Evolutionary conservation across 2,888 invertebrate genomes (phyloP).

Genomic region (Norana najaformis): DNA sequence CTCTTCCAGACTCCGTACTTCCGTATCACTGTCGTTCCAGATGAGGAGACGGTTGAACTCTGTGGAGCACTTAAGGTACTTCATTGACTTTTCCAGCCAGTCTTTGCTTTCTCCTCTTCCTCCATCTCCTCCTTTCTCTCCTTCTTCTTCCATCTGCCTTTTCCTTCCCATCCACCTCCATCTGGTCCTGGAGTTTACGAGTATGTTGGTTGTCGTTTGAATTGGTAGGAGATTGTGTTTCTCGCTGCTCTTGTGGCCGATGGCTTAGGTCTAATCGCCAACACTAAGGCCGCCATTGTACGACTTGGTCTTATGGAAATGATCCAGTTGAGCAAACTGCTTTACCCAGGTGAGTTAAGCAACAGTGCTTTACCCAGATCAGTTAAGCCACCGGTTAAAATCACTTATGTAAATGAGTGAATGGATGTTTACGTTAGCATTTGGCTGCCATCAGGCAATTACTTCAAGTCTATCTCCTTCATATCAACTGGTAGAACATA

Average conservation of each 20-base stretch:
- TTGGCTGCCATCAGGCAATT: too few relatives aligned
- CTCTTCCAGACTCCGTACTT: constrained; percentile 93
- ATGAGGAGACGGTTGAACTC: constrained; percentile 94
- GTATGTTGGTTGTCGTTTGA: not conserved
- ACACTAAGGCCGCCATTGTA: constrained; percentile 97
- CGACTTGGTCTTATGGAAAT: constrained; percentile 97
- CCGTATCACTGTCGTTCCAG: constrained; percentile 88
- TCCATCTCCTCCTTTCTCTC: too few relatives aligned
- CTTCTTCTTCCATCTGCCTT: too few relatives aligned
- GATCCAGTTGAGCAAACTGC: constrained; percentile 85
- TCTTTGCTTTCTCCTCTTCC: too few relatives aligned
- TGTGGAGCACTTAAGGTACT: constrained; percentile 94
- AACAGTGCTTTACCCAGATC: constrained; percentile 47
- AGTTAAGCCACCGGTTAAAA: not conserved
- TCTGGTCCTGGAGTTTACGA: not conserved
- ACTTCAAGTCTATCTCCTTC: too few relatives aligned
- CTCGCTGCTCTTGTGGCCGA: constrained; percentile 97
- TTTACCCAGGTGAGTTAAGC: constrained; percentile 51
- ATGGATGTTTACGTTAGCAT: too few relatives aligned
- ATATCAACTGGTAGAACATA: too few relatives aligned
- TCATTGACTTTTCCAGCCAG: too few relatives aligned
- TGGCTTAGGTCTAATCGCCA: constrained; percentile 90
- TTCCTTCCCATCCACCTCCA: too few relatives aligned
- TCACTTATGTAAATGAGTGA: too few relatives aligned
- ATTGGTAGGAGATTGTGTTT: constrained; percentile 88